Percentiles rank a stretch among this genome's conserved stretches.
Evolutionary conservation across 30 jellyfish, hydroid and myxozoan species (phyloP).

Genomic region (Clytia hemisphaerica): DNA sequence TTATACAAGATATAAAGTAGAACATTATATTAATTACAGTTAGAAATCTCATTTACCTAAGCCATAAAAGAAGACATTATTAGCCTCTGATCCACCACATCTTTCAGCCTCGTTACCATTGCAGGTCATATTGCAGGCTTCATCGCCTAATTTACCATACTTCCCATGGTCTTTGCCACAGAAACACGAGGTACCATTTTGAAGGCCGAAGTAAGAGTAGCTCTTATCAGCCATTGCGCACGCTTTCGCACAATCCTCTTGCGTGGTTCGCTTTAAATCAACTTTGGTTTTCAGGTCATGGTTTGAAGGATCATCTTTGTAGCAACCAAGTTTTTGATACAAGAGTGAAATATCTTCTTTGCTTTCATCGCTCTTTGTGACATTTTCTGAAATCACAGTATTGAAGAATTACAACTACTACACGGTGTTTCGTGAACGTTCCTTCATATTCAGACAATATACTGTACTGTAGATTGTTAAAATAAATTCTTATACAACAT

Average conservation of each 20-base stretch:
- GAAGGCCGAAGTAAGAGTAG: slow-evolving; percentile 83
- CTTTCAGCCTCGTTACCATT: slow-evolving; percentile 60
- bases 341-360: slow-evolving; percentile 62
- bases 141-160: slow-evolving; percentile 58
- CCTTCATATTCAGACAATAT: no score
- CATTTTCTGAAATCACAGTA: neutral
- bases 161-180: slow-evolving; percentile 76
- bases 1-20: no score
- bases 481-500: no score
- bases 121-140: slow-evolving; percentile 45
- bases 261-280: slow-evolving; percentile 40
- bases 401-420: neutral
- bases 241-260: slow-evolving; percentile 83
- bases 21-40: no score
- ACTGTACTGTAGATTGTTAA: no score
- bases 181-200: slow-evolving; percentile 69
- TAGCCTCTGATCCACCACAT: slow-evolving; percentile 84
- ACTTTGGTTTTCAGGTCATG: slow-evolving; percentile 61
- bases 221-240: slow-evolving; percentile 86
- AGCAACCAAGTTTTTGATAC: slow-evolving; percentile 86
- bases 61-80: slow-evolving; percentile 71
- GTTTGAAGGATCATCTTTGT: slow-evolving; percentile 47
- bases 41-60: slow-evolving; percentile 57
- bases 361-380: slow-evolving; percentile 37
- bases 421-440: no score